Evolutionary conservation across 2,797 vertebrate genomes (phyloP), one percentile per base, ranked within the genome.

Genomic region (Gymnodraco acuticeps): DNA sequence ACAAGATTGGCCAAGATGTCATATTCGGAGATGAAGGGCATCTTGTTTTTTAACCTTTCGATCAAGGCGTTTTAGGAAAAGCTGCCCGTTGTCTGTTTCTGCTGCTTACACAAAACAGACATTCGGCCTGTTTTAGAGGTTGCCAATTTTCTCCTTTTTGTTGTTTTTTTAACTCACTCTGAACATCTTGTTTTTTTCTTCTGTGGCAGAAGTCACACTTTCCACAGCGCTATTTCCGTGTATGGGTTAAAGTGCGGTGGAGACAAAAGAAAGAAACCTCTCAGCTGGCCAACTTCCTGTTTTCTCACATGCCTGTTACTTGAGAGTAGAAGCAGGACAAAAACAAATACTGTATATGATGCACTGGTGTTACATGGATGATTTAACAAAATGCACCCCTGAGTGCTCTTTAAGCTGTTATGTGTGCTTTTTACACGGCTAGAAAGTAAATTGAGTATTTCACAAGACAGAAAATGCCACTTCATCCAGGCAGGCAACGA

Each of bases 231-330:
- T 90, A 89, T 91, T 92, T 94, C 89, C 77, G 78, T 87, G 75
- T 83, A 74, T 88, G 86, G 87, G 92, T 91, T 88, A 90, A 89
- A 93, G 87, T 91, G 88, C 83, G 88, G 81, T 51, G 85, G 82
- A 92, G 87, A 93, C 85, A 90, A 92, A 91, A 91, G 89, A 90
- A 86, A 92, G 88, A 87, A 91, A 93, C 82, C 80, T 87, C 89
- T 91, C 82, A 74, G 82, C 81, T 87, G 87, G 86, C 82, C 76
- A 86, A 83, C 87, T 92, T 94, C 93, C 92, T 93, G 91, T 91
- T 93, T 90, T 89, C 86, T 92, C 70, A 88, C 66, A 87, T 81
- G 79, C 72, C 67, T 84, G 68, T 67, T 55, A 72, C 67, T 75
- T 79, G 3, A 50, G 64, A 78, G 71, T n/a, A 54, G 16, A 65